Evolutionary conservation across 2,888 invertebrate species (phyloP).

Genomic region (Heliconius aoede): DNA sequence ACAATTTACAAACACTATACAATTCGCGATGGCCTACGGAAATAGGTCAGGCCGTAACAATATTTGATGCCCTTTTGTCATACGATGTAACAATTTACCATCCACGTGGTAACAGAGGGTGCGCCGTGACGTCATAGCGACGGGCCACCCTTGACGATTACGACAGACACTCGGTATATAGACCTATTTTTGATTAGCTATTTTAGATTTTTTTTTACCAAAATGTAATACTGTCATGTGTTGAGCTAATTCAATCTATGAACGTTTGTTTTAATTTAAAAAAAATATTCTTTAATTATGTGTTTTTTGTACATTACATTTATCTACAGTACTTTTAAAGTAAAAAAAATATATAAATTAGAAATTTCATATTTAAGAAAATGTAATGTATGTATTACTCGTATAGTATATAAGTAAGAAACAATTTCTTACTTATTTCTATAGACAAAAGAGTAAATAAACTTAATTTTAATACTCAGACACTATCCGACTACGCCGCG

Average conservation of each 20-base stretch:
- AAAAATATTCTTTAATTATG: too few species aligned
- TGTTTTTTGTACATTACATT: too few species aligned
- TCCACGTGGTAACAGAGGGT: conserved; percentile 41
- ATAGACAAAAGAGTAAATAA: too few species aligned
- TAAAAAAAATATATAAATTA: too few species aligned
- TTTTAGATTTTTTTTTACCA: conserved; percentile 36
- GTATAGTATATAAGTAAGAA: too few species aligned
- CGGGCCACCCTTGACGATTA: conserved; percentile 30
- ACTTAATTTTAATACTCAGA: neutral
- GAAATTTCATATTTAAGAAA: too few species aligned
- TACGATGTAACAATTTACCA: conserved; percentile 31
- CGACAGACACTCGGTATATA: conserved; percentile 31
- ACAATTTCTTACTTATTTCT: too few species aligned
- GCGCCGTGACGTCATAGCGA: conserved; percentile 40
- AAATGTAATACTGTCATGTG: too few species aligned
- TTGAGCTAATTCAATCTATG: too few species aligned
- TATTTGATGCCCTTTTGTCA: conserved; percentile 40
- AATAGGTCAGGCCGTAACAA: conserved; percentile 35
- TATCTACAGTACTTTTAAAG: too few species aligned
- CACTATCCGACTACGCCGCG: neutral
- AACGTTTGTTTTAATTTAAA: too few species aligned
- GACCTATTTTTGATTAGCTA: conserved; percentile 2
- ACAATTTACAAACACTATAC: neutral
- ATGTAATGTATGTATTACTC: too few species aligned
- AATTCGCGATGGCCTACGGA: conserved; percentile 25